Conservation (phyloP, 2,888 invertebrate genomes). For the Rhopalosiphum nymphaeae region DNA sequence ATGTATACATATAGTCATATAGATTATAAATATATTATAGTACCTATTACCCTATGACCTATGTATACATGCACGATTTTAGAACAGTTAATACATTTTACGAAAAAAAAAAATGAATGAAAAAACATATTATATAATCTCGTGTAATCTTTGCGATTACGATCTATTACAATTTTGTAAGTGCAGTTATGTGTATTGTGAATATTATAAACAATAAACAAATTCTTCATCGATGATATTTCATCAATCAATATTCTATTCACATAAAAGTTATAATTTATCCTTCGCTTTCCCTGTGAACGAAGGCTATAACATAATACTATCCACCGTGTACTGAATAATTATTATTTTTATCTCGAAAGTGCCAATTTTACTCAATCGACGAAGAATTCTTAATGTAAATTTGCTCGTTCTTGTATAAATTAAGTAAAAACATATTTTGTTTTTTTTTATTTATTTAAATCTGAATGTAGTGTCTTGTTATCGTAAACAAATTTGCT, state of each 20-base stretch:
- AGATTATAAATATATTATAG: not conserved
- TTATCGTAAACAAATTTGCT: not conserved
- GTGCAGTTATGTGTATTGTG: not conserved
- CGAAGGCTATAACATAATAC: constrained; percentile 35
- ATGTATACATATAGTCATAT: not conserved
- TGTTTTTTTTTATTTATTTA: not conserved
- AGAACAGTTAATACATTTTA: not conserved
- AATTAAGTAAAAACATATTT: not conserved
- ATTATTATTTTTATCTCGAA: constrained; percentile 28
- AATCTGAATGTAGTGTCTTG: not conserved
- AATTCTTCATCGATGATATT: constrained; percentile 21
- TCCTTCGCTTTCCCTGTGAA: constrained; percentile 32
- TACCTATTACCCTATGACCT: not conserved
- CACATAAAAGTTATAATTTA: not conserved
- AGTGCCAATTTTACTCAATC: constrained; percentile 28
- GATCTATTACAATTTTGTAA: not conserved
- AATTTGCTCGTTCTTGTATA: constrained; percentile 2
- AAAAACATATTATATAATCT: not conserved
- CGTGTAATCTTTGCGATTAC: not conserved
- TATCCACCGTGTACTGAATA: constrained; percentile 37
- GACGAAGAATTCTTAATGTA: not conserved
- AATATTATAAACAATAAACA: not conserved
- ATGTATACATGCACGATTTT: not conserved
- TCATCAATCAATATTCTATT: constrained; percentile 31
- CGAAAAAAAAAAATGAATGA: not conserved